These are phyloP conservation scores for Brevimyrus niger DNA, from an alignment of 2,113 vertebrate genomes.

Conservation along the genomic window DNA sequence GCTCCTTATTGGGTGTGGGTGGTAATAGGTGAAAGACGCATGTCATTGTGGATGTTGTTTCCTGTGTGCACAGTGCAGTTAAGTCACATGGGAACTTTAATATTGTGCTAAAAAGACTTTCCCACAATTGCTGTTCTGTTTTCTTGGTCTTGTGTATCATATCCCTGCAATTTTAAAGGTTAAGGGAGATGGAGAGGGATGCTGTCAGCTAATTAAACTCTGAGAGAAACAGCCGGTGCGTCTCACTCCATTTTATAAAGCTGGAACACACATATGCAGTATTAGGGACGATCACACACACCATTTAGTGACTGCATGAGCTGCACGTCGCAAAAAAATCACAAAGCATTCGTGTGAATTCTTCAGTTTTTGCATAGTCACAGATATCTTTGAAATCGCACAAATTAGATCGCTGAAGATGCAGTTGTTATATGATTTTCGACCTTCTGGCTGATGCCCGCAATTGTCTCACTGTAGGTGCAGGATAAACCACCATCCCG, in stretches of 20 bases:
- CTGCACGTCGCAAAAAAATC: not conserved
- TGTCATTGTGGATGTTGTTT: not conserved
- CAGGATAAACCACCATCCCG: not conserved
- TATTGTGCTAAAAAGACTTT: not conserved
- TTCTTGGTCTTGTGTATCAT: not conserved
- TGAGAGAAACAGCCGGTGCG: not conserved
- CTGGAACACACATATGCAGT: not conserved
- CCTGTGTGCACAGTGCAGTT: not conserved
- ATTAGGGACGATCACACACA: not conserved
- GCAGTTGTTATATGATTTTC: not conserved
- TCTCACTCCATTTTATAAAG: not conserved
- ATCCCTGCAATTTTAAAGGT: not conserved
- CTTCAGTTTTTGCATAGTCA: not conserved
- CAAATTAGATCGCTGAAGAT: not conserved
- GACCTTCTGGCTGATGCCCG: not conserved
- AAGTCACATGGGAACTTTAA: not conserved
- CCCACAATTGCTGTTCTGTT: not conserved
- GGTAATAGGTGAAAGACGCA: not conserved
- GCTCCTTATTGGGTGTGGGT: not conserved
- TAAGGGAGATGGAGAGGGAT: not conserved
- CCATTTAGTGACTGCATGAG: not conserved
- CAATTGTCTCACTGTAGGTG: not conserved
- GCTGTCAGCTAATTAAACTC: constrained; percentile 16
- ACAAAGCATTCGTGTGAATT: not conserved
- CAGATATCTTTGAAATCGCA: not conserved